phyloP scores from a whole-genome alignment of 2,797 vertebrate genomes.

The Pseudotriccus pelzelni region DNA sequence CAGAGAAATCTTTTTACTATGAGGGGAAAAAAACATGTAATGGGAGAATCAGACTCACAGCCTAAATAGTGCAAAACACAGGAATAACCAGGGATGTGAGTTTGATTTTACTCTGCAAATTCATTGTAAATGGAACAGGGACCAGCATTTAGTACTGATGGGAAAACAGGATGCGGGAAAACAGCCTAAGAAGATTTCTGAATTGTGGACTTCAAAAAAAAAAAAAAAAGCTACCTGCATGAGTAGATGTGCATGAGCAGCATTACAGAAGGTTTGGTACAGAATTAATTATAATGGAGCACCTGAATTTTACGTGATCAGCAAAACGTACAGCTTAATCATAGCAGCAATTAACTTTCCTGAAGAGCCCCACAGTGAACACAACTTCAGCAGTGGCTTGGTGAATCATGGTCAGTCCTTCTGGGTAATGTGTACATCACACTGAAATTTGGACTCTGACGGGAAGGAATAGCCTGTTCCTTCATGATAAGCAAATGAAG shows the following conservation, averaged over 20 bases:
- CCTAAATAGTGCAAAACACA: slow-evolving; percentile 37
- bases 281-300: background rate
- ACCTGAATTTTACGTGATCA: background rate
- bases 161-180: background rate
- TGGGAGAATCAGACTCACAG: slow-evolving; percentile 27
- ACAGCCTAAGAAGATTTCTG: background rate
- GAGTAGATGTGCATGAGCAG: background rate
- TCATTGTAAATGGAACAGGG: background rate
- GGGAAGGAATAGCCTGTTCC: background rate
- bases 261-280: background rate
- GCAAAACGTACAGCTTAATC: background rate
- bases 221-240: background rate
- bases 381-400: background rate
- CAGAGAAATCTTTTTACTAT: slow-evolving; percentile 10
- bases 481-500: background rate
- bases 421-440: background rate
- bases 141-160: slow-evolving; percentile 1
- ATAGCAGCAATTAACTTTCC: background rate
- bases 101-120: background rate
- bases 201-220: background rate
- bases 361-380: background rate
- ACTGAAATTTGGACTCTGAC: background rate
- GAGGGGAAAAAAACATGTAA: background rate
- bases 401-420: background rate
- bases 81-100: background rate